Evolutionary conservation across 2,888 invertebrate genomes (phyloP), one percentile per base, ranked within the genome.

Genomic region (Ornithoptera priamus): DNA sequence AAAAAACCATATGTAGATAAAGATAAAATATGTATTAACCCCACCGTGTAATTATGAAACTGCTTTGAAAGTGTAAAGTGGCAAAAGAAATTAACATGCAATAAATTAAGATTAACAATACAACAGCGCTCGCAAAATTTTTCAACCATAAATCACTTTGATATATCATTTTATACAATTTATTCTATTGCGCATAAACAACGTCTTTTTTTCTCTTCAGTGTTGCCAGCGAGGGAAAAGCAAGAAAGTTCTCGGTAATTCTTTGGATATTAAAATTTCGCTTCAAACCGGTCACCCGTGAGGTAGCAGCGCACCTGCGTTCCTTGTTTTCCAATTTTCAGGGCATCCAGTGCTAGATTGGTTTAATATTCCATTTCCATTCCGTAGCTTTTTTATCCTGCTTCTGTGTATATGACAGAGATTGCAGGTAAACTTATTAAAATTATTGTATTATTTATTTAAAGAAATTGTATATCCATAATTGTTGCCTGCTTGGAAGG

Each of bases 261-360:
- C 56, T 64, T 62, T 69, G 39, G 58, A 65, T 64, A 69, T 65
- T 69, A 69, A 69, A 69, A 69, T 61, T 64, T 59, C 57, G 20
- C 30, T 65, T 57, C 42, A 61, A 65, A 46, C 65, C 10, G 57
- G 39, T 65, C 57, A 56, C 46, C 42, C 65, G 56, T 30, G 42
- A 15, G 15, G 46, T 46, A 46, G 22, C 22, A 18, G 22, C n/a
- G 20, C 65, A 69, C 69, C 65, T 69, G 65, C 30, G 57, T 46
- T 65, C 17, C 20, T 65, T 69, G 56, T 61, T 65, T 65, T 61
- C 15, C 65, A 69, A 57, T 65, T 69, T 62, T 67, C 57, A 67
- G 24, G 7, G 18, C 42, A 24, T 57, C 30, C 42, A 42, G 58
- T 59, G 22, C 62, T 58, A 30, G 30, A 67, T 62, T 20, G 50